Base-by-base conservation (phyloP, 1,140 invertebrate species). In the Sipha flava region DNA sequence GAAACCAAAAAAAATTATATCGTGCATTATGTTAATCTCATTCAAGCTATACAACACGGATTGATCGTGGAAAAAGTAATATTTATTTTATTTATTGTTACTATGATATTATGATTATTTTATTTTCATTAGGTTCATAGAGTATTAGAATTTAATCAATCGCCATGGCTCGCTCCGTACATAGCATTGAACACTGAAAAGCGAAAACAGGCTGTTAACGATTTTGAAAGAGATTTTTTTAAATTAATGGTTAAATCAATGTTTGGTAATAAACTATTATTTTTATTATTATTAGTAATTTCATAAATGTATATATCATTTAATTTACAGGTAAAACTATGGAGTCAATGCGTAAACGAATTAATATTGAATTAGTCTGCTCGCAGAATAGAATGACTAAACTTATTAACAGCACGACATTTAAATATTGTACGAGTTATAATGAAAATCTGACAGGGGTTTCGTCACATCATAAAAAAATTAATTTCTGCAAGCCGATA, bases 21-120 rank as follows among this genome's bases (percentile, higher is more conserved):
- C 62, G 84, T 88, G 52, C 88, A 88, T 83, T 87, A 87, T 84
- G 73, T 82, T 81, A 87, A 85, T 82, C 84, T 89, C 43, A 83
- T 87, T 84, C 86, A 87, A 83, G 87, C 84, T 81, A 14, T 88
- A 40, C 59, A 84, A 72, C 40, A 84, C 80, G 88, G 87, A 57
- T 62, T 89, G 40, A 84, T 83, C 81, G 59, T 88, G 57, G 85
- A 80, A 59, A 87, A 87, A 84, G 84, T n/a, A n/a, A n/a, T 89
- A 43, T 84, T 89, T 84, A 82, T 85, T 83, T 83, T 88, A 79
- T 5, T 43, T 43, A 43, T 5, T 12, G 1, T 5, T 12, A 6
- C 9, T 5, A 43, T 12, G 14, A 3, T 12, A 43, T 12, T 12
- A 43, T 10, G 14, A 3, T 43, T 12, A 43, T 43, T 5, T 5